Evolutionary conservation across 2,113 vertebrate species (phyloP).

Genomic region (Sinocyclocheilus anshuiensis): DNA sequence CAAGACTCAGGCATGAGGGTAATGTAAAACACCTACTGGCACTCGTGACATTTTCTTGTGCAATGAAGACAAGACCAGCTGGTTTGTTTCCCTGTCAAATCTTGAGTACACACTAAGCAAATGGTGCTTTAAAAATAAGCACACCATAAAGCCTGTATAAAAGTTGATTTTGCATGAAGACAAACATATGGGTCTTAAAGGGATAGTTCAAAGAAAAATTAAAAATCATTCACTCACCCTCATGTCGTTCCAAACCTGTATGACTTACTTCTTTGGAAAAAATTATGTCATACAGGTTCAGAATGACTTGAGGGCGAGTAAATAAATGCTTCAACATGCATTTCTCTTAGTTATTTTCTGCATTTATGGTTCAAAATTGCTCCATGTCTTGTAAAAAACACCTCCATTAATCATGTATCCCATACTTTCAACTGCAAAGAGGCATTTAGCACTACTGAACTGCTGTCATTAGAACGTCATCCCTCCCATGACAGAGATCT

Average conservation of each 20-base stretch:
- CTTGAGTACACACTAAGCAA: slow-evolving; percentile 2
- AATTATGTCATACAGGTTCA: not conserved
- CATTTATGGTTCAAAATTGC: too few species aligned
- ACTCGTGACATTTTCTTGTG: slow-evolving; percentile 37
- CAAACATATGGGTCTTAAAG: not conserved
- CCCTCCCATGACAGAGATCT: slow-evolving; percentile 19
- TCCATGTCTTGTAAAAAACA: not conserved
- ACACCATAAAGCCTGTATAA: not conserved
- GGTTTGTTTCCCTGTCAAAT: slow-evolving; percentile 56
- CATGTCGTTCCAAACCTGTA: not conserved
- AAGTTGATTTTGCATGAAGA: slow-evolving; percentile 6
- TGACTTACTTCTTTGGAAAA: not conserved
- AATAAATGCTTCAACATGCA: not conserved
- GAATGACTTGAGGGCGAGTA: not conserved
- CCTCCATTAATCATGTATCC: not conserved
- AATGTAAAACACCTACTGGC: slow-evolving; percentile 35
- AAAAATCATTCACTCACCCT: not conserved
- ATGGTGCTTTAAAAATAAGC: not conserved
- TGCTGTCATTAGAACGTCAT: slow-evolving; percentile 17
- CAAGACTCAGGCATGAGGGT: not conserved
- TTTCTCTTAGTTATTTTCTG: not conserved
- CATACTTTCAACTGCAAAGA: not conserved
- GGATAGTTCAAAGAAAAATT: not conserved
- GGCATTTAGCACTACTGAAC: not conserved
- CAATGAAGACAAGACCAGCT: slow-evolving; percentile 60